Evolutionary conservation across 2,113 vertebrate genomes (phyloP).

Genomic region (Xerus inauris): DNA sequence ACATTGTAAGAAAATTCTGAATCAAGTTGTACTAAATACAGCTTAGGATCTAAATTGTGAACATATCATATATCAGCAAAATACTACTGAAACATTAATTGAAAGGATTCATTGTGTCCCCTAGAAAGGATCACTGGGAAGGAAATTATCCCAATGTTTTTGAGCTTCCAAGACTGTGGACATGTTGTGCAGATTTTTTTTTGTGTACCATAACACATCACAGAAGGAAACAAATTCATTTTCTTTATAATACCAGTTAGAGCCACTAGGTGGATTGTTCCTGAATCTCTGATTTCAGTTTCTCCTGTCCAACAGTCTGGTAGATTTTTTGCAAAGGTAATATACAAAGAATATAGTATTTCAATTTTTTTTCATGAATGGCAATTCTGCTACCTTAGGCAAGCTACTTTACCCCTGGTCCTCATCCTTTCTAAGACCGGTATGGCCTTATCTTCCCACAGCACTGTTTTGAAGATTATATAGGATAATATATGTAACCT

Average conservation of each 20-base stretch:
- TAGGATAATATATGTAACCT: background rate
- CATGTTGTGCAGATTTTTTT: background rate
- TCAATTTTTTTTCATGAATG: constrained; percentile 19
- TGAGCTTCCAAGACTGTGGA: background rate
- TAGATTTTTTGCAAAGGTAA: background rate
- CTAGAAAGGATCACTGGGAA: background rate
- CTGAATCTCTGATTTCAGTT: background rate
- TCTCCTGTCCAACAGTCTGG: background rate
- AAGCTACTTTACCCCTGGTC: background rate
- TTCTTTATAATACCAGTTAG: background rate
- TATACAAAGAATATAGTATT: background rate
- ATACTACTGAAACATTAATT: background rate
- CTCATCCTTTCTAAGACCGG: background rate
- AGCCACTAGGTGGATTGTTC: background rate
- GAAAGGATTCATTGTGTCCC: background rate
- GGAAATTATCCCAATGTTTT: background rate
- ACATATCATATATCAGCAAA: background rate
- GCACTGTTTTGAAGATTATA: background rate
- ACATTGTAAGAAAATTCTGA: background rate
- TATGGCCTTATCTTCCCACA: background rate
- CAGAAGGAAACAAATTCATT: background rate
- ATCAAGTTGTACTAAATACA: background rate
- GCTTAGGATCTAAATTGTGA: constrained; percentile 1
- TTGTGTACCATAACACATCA: background rate
- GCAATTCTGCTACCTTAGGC: background rate